Evolutionary conservation across 2,888 invertebrate genomes (phyloP), one percentile per base, ranked within the genome.

Genomic region (Artemia sinica): DNA sequence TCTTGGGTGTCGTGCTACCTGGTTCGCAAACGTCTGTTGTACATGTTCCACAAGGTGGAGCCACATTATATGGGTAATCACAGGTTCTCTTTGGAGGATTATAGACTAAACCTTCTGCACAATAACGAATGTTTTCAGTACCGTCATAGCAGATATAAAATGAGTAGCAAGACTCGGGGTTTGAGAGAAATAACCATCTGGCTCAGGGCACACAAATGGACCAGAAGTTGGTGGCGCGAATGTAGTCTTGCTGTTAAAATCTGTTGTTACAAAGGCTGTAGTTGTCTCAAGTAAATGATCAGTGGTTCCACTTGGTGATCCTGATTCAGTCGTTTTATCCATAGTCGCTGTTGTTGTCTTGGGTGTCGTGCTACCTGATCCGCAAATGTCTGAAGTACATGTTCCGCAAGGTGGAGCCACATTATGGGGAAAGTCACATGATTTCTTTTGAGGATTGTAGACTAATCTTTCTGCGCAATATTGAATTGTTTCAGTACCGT

Each of bases 141-240:
- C 63, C 63, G 9, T 18, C n/a, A 28, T n/a, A 58, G 63, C 63
- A 58, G 63, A 58, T 28, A 58, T 11, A 58, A 58, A 58, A 58
- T 8, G 63, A 58, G 10, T 10, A 18, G 63, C 63, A 58, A 9
- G n/a, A n/a, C 63, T 58, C 14, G 63, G 63, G 63, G 63, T 58
- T 58, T 18, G 63, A n/a, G 63, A n/a, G 28, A 58, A 58, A 9
- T n/a, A 18, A 10, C 63, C 63, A 28, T 58, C 63, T 10, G 8
- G 63, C 8, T 28, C 18, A 28, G 63, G 63, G 28, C 63, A 58
- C n/a, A 8, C 14, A 28, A 58, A 58, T 58, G 63, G 41, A 41
- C 41, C 41, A 41, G 41, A 41, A 41, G 41, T 41, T 1, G 41
- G 41, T 41, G 41, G 41, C 6, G 41, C 41, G 41, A 41, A 41